These are phyloP conservation scores for Peromyscus aztecus DNA, from an alignment of 2,797 vertebrate genomes.

Conservation along the genomic window DNA sequence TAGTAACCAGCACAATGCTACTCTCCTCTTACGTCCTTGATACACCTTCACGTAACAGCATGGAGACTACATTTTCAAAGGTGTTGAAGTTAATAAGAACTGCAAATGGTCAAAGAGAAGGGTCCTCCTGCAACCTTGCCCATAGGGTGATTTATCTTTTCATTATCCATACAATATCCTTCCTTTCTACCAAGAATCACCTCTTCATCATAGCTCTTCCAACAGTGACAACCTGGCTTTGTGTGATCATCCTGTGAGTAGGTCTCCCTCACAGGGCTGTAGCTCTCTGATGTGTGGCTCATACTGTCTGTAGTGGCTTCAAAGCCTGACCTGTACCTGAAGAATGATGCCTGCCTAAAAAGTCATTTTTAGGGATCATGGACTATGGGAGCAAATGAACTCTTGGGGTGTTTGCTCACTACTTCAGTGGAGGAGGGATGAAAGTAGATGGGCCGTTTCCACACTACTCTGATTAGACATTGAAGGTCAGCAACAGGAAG, in stretches of 20 bases:
- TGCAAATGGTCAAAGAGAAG: neutral
- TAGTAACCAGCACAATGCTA: neutral
- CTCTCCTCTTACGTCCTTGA: neutral
- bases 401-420: neutral
- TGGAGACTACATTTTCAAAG: neutral
- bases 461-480: neutral
- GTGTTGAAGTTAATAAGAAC: neutral
- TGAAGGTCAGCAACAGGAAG: neutral
- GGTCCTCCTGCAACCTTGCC: neutral
- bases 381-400: neutral
- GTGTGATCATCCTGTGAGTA: neutral
- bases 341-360: neutral
- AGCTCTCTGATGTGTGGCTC: neutral
- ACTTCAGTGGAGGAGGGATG: accelerated
- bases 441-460: neutral
- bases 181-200: neutral
- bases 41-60: neutral
- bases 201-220: neutral
- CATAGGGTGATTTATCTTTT: neutral
- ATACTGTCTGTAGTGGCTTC: neutral
- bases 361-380: neutral
- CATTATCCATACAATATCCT: neutral
- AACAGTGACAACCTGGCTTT: neutral
- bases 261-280: neutral
- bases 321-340: neutral